phyloP scores from a whole-genome alignment of 2,113 vertebrate genomes.

The Gymnogyps californianus region DNA sequence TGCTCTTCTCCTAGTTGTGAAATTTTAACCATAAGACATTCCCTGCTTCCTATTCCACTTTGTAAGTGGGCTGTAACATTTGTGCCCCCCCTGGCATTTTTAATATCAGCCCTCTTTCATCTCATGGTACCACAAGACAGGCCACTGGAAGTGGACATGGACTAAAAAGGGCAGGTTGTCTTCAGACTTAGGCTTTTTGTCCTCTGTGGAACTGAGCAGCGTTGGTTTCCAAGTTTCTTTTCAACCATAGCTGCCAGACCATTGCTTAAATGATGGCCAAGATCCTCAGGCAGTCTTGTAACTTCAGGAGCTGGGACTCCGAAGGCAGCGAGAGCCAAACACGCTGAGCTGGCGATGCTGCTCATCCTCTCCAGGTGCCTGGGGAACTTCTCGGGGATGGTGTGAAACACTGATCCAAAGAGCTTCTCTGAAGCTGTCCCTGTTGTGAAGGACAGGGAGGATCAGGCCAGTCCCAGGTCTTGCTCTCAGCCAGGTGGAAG shows the following conservation, averaged over 20 bases:
- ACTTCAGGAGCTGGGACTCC: neutral
- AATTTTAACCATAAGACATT: neutral
- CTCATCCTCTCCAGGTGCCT: neutral
- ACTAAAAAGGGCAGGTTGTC: neutral
- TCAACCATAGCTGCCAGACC: neutral
- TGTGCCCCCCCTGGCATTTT: rapidly evolving
- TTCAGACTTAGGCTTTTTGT: neutral
- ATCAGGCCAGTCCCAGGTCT: neutral
- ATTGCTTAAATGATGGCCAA: neutral
- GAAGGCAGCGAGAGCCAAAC: neutral
- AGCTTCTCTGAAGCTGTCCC: neutral
- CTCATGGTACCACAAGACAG: neutral
- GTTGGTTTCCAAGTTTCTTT: neutral
- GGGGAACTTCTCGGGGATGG: neutral
- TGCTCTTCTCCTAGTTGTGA: neutral
- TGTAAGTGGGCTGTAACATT: neutral
- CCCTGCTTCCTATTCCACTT: neutral
- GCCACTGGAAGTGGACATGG: neutral
- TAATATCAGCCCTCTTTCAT: neutral
- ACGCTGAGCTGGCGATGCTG: neutral
- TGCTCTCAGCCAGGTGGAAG: neutral
- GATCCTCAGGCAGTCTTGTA: neutral
- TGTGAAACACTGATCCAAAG: neutral
- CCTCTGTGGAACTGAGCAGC: neutral
- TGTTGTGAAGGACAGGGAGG: neutral